Percentiles rank a stretch among this genome's conserved stretches.
phyloP scores from a whole-genome alignment of 2,888 invertebrate species.

The Amphiduros pacificus region DNA sequence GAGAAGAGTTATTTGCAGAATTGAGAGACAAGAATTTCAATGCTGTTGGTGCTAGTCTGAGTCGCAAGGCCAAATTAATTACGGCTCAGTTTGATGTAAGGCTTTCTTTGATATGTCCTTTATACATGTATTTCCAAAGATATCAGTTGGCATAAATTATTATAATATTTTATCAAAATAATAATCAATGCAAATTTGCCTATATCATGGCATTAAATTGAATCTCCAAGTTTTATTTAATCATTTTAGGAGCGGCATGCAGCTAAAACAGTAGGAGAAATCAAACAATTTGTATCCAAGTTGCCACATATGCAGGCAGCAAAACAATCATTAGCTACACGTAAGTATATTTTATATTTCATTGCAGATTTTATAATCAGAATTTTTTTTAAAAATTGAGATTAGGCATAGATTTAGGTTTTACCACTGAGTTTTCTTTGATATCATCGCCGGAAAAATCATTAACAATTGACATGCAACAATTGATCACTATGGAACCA shows the following conservation, averaged over 20 bases:
- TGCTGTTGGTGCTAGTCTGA: conserved; percentile 81
- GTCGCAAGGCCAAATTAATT: conserved; percentile 83
- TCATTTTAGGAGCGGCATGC: conserved; percentile 72
- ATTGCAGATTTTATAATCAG: background rate
- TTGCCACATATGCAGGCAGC: conserved; percentile 84
- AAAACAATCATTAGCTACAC: conserved; percentile 70
- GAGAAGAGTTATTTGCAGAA: conserved; percentile 85
- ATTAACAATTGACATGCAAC: too few relatives aligned
- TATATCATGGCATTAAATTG: too few relatives aligned
- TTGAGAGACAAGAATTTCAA: conserved; percentile 92
- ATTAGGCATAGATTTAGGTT: background rate
- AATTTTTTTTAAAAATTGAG: background rate
- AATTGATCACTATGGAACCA: too few relatives aligned
- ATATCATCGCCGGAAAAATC: background rate
- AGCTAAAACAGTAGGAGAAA: conserved; percentile 90
- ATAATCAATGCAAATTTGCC: too few relatives aligned
- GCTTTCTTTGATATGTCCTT: too few relatives aligned
- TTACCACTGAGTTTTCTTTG: background rate
- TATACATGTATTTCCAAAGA: background rate
- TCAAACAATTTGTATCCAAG: conserved; percentile 88
- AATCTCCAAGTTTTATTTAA: too few relatives aligned
- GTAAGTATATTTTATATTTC: conserved; percentile 34
- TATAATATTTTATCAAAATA: too few relatives aligned
- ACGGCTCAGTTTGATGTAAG: conserved; percentile 72
- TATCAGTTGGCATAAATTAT: background rate